Conservation (phyloP, 2,888 invertebrate species). For the Chydorus sphaericus region DNA sequence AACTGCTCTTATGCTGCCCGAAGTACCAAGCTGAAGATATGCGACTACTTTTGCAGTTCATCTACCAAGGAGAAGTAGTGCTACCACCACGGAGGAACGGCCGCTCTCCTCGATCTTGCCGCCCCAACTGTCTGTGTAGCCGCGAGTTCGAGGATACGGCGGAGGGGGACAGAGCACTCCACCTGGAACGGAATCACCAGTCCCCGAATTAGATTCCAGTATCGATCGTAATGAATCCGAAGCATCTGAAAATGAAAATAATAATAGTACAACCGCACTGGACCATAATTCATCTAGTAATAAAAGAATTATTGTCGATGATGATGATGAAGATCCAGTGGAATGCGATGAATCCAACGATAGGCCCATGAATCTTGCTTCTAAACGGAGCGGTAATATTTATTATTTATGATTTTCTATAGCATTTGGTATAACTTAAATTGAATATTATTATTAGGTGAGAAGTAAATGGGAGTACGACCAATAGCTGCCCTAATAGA, state of each 20-base stretch:
- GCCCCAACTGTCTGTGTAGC: slow-evolving; percentile 15
- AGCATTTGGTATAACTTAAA: not conserved
- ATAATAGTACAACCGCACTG: no score
- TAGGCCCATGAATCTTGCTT: slow-evolving; percentile 13
- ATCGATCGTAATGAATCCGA: slow-evolving; percentile 4
- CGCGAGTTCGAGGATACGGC: slow-evolving; percentile 7
- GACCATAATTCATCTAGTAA: no score
- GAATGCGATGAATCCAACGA: not conserved
- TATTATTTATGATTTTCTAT: not conserved
- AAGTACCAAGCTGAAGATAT: slow-evolving; percentile 15
- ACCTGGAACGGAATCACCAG: slow-evolving; percentile 4
- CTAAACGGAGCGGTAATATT: slow-evolving; percentile 6
- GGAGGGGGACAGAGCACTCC: slow-evolving; percentile 4
- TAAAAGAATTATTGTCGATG: no score
- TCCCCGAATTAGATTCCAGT: slow-evolving; percentile 4
- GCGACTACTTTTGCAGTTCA: slow-evolving; percentile 15
- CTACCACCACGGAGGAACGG: slow-evolving; percentile 14
- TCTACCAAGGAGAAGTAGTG: slow-evolving; percentile 15
- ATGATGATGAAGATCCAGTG: slow-evolving; percentile 1
- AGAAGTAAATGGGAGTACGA: not conserved
- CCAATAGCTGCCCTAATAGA: not conserved
- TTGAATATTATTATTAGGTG: not conserved
- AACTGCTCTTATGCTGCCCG: slow-evolving; percentile 12
- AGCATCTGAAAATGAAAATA: slow-evolving; percentile 1
- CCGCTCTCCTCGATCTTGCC: slow-evolving; percentile 14